Evolutionary conservation across 2,888 invertebrate genomes (phyloP).

Genomic region (Acrobasis suavella): DNA sequence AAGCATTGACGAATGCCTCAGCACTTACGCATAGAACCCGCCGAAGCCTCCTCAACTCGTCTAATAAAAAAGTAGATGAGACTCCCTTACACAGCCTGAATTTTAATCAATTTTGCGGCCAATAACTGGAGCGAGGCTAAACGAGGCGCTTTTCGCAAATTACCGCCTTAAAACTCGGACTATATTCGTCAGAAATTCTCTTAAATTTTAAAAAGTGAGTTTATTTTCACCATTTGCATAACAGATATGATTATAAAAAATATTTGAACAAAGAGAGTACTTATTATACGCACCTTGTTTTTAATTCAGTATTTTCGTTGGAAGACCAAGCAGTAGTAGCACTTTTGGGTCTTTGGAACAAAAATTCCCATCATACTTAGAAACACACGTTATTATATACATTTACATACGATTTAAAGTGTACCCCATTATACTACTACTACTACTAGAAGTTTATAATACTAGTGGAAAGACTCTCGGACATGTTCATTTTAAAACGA

Average conservation of each 20-base stretch:
- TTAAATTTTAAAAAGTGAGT: slow-evolving; percentile 52
- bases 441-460: no score
- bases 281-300: no score
- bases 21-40: slow-evolving; percentile 38
- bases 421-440: no score
- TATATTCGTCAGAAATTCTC: slow-evolving; percentile 57
- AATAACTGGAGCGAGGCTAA: slow-evolving; percentile 59
- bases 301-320: no score
- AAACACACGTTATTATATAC: no score
- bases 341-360: no score
- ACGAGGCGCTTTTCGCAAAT: slow-evolving; percentile 63
- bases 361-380: no score
- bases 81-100: slow-evolving; percentile 67
- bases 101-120: slow-evolving; percentile 79
- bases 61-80: slow-evolving; percentile 68
- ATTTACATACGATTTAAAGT: no score
- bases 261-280: background rate
- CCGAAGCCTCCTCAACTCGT: slow-evolving; percentile 54
- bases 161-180: slow-evolving; percentile 61
- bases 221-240: slow-evolving; percentile 49
- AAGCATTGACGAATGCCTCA: background rate
- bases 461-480: no score
- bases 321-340: no score
- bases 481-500: no score
- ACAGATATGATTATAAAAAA: slow-evolving; percentile 41